phyloP scores from a whole-genome alignment of 92 coral and sea anemone species.

The Phenganax subtilis region DNA sequence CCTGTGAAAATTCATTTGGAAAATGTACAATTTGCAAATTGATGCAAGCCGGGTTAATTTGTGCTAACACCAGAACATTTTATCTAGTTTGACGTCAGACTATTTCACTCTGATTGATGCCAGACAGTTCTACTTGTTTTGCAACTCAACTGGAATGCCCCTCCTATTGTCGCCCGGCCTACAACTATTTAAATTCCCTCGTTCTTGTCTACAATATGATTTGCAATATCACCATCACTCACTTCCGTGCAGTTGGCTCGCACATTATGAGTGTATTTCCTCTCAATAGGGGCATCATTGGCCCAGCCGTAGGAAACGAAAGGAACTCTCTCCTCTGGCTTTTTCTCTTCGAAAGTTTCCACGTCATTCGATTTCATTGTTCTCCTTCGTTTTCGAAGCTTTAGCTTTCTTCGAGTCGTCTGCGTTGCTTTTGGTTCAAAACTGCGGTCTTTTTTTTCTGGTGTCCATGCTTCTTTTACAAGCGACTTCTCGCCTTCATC shows the following conservation, averaged over 20 bases:
- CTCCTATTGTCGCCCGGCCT: no score
- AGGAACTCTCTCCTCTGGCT: conserved; percentile 45
- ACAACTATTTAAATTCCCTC: no score
- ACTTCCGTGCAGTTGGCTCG: conserved; percentile 77
- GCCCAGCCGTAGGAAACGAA: conserved; percentile 94
- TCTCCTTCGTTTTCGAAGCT: conserved; percentile 2
- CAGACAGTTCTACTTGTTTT: neutral
- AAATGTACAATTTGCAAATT: neutral
- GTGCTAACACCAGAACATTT: no score
- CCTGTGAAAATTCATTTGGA: conserved; percentile 42
- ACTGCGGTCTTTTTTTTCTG: conserved; percentile 5
- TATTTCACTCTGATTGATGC: no score
- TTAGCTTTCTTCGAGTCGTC: conserved; percentile 9
- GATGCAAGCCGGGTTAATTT: no score
- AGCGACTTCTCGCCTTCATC: conserved; percentile 29
- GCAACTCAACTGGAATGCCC: no score
- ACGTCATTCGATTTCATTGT: neutral
- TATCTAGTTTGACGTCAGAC: no score
- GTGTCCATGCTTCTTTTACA: conserved; percentile 57
- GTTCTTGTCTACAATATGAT: no score
- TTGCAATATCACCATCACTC: conserved; percentile 12
- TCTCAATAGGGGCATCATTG: conserved; percentile 83
- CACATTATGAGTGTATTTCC: conserved; percentile 81
- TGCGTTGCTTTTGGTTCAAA: neutral
- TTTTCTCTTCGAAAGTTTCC: conserved; percentile 21